A percentile compares a stretch with the other conserved stretches of the same genome.
These are phyloP conservation scores for Dendrolimus kikuchii DNA, from an alignment of 1,140 invertebrate genomes.

Conservation along the genomic window DNA sequence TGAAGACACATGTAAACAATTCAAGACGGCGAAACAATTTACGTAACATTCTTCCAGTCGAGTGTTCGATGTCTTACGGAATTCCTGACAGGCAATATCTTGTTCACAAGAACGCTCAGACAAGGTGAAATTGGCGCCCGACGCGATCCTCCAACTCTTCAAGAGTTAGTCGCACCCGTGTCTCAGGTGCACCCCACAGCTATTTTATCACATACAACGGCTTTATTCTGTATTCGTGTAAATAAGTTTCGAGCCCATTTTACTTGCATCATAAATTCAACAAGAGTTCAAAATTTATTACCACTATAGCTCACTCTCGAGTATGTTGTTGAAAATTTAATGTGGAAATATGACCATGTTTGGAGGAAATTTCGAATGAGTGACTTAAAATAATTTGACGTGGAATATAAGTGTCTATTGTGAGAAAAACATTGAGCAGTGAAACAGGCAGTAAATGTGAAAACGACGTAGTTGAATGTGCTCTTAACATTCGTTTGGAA, in stretches of 20 bases:
- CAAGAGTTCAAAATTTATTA: conserved; percentile 27
- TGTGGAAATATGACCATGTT: conserved; percentile 2
- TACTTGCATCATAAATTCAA: conserved; percentile 34
- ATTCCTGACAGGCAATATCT: conserved; percentile 39
- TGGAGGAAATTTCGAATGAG: too few relatives aligned
- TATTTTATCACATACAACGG: conserved; percentile 50
- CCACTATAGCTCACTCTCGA: conserved; percentile 13
- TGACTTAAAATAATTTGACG: too few relatives aligned
- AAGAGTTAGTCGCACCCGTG: conserved; percentile 29
- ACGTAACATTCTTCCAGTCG: conserved; percentile 14
- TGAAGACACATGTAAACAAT: background rate
- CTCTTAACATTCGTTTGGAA: conserved; percentile 13
- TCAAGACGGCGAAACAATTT: background rate
- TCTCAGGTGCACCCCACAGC: conserved; percentile 44
- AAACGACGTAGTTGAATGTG: conserved; percentile 13
- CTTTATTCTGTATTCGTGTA: conserved; percentile 36
- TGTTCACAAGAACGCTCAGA: conserved; percentile 32
- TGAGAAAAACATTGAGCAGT: conserved; percentile 22
- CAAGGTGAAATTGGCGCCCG: conserved; percentile 46
- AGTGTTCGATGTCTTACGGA: conserved; percentile 29
- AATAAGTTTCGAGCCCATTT: conserved; percentile 46
- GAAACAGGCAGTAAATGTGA: conserved; percentile 25
- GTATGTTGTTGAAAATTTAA: conserved; percentile 20
- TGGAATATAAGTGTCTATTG: conserved; percentile 5
- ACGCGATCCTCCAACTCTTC: conserved; percentile 28